Conservation (phyloP, 2,797 vertebrate genomes). For the Gorsachius magnificus region DNA sequence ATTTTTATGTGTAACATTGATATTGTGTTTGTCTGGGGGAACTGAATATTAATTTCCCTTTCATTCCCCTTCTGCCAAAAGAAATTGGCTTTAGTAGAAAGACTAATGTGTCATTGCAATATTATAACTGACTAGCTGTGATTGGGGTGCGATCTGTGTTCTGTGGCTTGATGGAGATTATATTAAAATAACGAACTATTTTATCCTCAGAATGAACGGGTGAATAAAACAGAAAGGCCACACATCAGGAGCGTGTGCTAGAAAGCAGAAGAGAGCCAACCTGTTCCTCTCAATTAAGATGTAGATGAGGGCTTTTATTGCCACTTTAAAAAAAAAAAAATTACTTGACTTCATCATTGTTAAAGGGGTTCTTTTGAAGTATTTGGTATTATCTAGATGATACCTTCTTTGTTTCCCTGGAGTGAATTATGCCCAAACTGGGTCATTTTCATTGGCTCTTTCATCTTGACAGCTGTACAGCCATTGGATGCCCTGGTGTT, state of each 20-base stretch:
- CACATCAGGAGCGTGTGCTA: fast-evolving
- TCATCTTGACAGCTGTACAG: not conserved
- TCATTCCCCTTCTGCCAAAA: not conserved
- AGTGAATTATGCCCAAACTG: not conserved
- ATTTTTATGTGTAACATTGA: not conserved
- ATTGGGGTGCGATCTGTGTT: not conserved
- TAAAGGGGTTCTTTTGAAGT: not conserved
- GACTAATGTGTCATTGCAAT: not conserved
- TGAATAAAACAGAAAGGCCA: not conserved
- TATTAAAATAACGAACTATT: not conserved
- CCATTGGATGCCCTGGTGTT: not conserved
- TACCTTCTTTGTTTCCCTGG: not conserved
- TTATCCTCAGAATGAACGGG: not conserved
- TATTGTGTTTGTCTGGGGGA: not conserved
- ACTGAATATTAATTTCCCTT: not conserved
- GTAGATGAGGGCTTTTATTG: not conserved
- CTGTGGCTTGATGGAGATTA: not conserved
- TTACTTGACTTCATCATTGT: not conserved
- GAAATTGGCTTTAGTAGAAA: not conserved
- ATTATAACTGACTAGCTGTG: not conserved
- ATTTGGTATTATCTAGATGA: not conserved
- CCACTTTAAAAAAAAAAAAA: not conserved
- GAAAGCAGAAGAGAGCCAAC: not conserved
- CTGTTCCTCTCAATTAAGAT: fast-evolving
- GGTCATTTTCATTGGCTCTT: not conserved